These are phyloP conservation scores for Lichenostomus cassidix DNA, from an alignment of 2,113 vertebrate species.

Conservation along the genomic window DNA sequence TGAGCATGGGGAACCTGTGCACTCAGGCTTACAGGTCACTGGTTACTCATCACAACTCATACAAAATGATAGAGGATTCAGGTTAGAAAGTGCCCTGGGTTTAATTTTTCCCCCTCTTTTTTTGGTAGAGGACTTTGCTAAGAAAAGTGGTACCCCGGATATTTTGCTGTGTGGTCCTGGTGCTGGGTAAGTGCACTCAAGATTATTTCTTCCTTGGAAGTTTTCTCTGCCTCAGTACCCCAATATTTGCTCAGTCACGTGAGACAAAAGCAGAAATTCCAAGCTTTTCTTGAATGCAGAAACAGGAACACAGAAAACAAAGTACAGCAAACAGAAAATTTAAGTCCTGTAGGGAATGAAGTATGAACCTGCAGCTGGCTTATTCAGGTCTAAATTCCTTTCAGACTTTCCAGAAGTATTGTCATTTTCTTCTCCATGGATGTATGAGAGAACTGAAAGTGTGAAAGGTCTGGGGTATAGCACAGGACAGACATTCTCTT, in stretches of 20 bases:
- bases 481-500: neutral
- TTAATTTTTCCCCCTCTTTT: neutral
- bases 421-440: neutral
- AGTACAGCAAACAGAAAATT: neutral
- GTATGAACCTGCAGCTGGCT: neutral
- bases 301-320: neutral
- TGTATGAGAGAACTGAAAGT: neutral
- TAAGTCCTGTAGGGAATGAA: neutral
- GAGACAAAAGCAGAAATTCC: neutral
- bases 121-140: constrained; percentile 76
- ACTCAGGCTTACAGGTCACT: neutral
- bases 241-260: neutral
- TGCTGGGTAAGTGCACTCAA: constrained; percentile 82
- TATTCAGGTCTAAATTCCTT: neutral
- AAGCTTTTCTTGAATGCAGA: neutral
- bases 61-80: neutral
- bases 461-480: neutral
- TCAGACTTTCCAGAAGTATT: neutral
- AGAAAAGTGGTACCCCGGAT: constrained; percentile 80
- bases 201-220: neutral
- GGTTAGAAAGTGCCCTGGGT: neutral
- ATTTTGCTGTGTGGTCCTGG: constrained; percentile 87
- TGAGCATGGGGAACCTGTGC: neutral
- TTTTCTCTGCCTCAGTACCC: neutral
- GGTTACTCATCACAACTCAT: neutral